phyloP scores from a whole-genome alignment of 37 sponge, comb jelly and placozoan genomes.

The Chondrilla cf. caribensis region DNA sequence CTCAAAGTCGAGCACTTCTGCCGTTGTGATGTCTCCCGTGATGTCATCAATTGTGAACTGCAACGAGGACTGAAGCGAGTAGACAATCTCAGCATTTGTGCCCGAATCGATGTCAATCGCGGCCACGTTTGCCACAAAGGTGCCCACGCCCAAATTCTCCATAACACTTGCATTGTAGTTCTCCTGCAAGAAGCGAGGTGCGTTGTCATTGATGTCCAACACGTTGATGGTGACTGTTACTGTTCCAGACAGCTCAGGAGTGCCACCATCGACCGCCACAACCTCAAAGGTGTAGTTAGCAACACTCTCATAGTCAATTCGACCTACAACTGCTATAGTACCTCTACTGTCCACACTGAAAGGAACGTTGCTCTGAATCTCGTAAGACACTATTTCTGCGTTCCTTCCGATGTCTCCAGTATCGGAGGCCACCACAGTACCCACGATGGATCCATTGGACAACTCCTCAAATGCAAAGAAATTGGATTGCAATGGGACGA shows the following conservation, averaged over 20 bases:
- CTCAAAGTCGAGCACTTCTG: slow-evolving; percentile 41
- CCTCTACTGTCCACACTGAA: slow-evolving; percentile 46
- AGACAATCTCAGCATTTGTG: slow-evolving; percentile 24
- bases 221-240: slow-evolving; percentile 45
- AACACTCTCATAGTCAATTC: slow-evolving; percentile 37
- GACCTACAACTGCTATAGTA: slow-evolving; percentile 5
- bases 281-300: slow-evolving; percentile 22
- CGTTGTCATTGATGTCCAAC: slow-evolving; percentile 55
- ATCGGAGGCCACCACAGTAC: slow-evolving; percentile 53
- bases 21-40: slow-evolving; percentile 35
- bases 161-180: slow-evolving; percentile 23
- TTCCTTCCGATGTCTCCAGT: slow-evolving; percentile 32
- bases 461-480: slow-evolving; percentile 43
- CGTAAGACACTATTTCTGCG: slow-evolving; percentile 31
- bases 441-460: slow-evolving; percentile 30
- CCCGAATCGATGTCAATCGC: slow-evolving; percentile 56
- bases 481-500: slow-evolving; percentile 16
- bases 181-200: slow-evolving; percentile 40
- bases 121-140: slow-evolving; percentile 27
- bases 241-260: slow-evolving; percentile 44
- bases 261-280: slow-evolving; percentile 62
- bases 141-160: slow-evolving; percentile 42
- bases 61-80: neutral
- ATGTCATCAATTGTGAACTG: slow-evolving; percentile 25
- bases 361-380: neutral